phyloP scores from a whole-genome alignment of 2,888 invertebrate species.

The Podotricha telesiphe region DNA sequence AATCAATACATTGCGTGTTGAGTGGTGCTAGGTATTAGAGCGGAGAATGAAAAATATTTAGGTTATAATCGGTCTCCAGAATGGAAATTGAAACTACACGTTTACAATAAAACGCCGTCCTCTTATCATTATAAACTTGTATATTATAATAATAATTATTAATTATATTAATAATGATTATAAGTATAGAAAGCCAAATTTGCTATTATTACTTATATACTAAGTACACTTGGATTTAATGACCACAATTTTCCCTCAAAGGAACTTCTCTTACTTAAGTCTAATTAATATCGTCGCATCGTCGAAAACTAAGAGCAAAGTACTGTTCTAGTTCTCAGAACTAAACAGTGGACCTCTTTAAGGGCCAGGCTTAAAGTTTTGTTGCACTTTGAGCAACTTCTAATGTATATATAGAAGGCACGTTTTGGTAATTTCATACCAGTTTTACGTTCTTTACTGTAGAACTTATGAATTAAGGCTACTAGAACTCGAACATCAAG shows the following conservation, averaged over 20 bases:
- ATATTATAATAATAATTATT: no score
- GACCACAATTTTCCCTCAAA: background rate
- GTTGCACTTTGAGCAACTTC: conserved; percentile 36
- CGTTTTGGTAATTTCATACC: conserved; percentile 21
- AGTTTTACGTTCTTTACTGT: background rate
- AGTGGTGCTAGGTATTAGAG: no score
- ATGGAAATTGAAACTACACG: no score
- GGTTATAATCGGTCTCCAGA: no score
- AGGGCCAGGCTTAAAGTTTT: conserved; percentile 38
- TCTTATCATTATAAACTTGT: no score
- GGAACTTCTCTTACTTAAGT: conserved; percentile 11
- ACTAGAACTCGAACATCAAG: background rate
- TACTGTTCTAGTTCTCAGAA: conserved; percentile 33
- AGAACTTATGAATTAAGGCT: conserved; percentile 6
- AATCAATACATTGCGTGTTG: no score
- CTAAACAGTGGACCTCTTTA: conserved; percentile 28
- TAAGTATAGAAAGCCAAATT: no score
- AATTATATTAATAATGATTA: no score
- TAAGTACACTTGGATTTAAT: background rate
- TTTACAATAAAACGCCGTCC: no score
- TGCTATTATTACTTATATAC: background rate
- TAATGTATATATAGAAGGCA: conserved; percentile 13
- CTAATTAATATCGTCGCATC: conserved; percentile 27
- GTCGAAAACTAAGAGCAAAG: conserved; percentile 34
- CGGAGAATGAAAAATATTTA: no score